phyloP scores from a whole-genome alignment of 53 echinoderm and acorn worm genomes.

The Crossaster papposus region DNA sequence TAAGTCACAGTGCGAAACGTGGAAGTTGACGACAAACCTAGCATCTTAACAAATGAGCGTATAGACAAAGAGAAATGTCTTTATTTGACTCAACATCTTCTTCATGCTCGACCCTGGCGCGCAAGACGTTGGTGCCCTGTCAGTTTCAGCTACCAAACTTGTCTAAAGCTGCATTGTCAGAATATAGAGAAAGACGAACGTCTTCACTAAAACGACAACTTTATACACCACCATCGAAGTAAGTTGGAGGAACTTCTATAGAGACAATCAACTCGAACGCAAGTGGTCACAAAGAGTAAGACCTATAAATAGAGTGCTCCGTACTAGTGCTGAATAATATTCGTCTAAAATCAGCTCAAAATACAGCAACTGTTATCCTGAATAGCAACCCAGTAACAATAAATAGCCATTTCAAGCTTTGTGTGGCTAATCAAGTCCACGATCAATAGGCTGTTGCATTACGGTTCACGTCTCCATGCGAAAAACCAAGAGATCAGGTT shows the following conservation, averaged over 20 bases:
- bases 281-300: too few species aligned
- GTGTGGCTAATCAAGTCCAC: neutral
- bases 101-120: too few species aligned
- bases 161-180: too few species aligned
- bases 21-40: neutral
- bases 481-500: conserved; percentile 1
- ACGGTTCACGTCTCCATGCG: neutral
- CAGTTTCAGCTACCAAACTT: too few species aligned
- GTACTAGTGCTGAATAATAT: neutral
- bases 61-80: too few species aligned
- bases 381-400: neutral
- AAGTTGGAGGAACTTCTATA: too few species aligned
- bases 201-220: too few species aligned
- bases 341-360: neutral
- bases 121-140: too few species aligned
- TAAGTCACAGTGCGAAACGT: neutral
- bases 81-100: too few species aligned
- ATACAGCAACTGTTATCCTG: neutral
- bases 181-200: too few species aligned
- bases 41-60: neutral
- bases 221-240: too few species aligned
- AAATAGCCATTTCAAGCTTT: neutral
- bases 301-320: neutral
- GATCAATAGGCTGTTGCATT: neutral
- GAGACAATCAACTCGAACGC: too few species aligned